phyloP scores from a whole-genome alignment of 2,888 invertebrate species.

The Loripinus fragilis region DNA sequence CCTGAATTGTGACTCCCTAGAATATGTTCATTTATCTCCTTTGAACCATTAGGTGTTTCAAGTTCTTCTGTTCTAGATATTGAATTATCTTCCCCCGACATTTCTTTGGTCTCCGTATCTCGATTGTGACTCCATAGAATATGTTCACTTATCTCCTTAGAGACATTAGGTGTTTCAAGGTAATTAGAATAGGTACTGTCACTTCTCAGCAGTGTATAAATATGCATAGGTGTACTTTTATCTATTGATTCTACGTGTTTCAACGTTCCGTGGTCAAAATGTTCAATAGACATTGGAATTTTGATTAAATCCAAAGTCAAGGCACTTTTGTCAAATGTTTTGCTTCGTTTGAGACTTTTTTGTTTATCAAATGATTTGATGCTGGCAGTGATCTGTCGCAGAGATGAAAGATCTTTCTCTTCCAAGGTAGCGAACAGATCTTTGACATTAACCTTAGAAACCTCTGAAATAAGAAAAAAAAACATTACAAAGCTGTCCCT shows the following conservation, averaged over 20 bases:
- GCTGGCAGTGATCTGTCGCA: slow-evolving; percentile 58
- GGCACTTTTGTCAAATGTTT: slow-evolving; percentile 64
- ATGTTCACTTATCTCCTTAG: background rate
- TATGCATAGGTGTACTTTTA: slow-evolving; percentile 70
- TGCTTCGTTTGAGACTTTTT: slow-evolving; percentile 54
- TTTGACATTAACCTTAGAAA: slow-evolving; percentile 42
- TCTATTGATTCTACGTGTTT: slow-evolving; percentile 66
- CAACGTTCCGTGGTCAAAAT: slow-evolving; percentile 66
- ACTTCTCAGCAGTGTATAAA: slow-evolving; percentile 59
- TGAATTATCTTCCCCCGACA: background rate
- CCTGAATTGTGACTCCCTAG: background rate
- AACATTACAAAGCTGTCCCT: no score
- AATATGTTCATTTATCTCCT: background rate
- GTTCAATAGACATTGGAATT: slow-evolving; percentile 65
- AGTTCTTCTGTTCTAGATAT: background rate
- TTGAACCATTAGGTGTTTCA: slow-evolving; percentile 11
- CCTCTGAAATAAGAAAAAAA: background rate
- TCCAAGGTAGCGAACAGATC: slow-evolving; percentile 70
- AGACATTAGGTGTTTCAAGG: slow-evolving; percentile 26
- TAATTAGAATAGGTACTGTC: slow-evolving; percentile 41
- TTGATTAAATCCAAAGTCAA: slow-evolving; percentile 54
- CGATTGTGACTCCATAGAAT: background rate
- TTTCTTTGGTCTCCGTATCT: background rate
- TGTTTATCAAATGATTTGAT: slow-evolving; percentile 67
- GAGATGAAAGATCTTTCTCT: slow-evolving; percentile 55